These are phyloP conservation scores for Phalacrocorax carbo DNA, from an alignment of 2,113 vertebrate species.

Conservation along the genomic window DNA sequence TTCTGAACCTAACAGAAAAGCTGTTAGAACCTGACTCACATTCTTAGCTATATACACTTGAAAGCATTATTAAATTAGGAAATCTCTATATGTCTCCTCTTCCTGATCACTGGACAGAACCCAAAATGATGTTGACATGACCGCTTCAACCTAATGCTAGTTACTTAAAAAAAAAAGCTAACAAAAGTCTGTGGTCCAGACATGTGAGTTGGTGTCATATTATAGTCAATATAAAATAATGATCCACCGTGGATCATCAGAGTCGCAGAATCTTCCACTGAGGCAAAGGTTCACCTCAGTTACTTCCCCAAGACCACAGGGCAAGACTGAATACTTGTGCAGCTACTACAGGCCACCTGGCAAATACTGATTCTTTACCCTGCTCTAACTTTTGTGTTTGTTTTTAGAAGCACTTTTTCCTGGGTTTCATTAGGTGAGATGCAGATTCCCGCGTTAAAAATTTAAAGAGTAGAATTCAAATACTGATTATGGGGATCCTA, in stretches of 20 bases:
- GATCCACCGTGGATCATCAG: fast-evolving
- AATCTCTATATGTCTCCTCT: not conserved
- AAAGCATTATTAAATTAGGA: not conserved
- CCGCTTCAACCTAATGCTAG: not conserved
- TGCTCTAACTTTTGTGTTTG: not conserved
- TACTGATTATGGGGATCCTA: not conserved
- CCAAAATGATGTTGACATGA: not conserved
- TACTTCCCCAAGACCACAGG: not conserved
- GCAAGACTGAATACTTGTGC: not conserved
- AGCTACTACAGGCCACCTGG: not conserved
- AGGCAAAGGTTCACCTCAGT: not conserved
- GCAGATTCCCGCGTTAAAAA: not conserved
- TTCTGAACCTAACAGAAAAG: not conserved
- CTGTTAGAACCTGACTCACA: not conserved
- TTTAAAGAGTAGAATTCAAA: not conserved
- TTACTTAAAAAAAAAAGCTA: not conserved
- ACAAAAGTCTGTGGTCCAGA: not conserved
- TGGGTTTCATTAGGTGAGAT: not conserved
- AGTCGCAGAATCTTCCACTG: not conserved
- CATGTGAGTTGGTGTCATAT: not conserved
- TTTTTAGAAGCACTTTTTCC: not conserved
- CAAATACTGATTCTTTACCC: not conserved
- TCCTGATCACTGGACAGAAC: not conserved
- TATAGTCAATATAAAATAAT: not conserved
- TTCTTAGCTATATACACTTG: not conserved